Base-by-base conservation (phyloP, 2,113 vertebrate genomes). In the Clarias batrachus region DNA sequence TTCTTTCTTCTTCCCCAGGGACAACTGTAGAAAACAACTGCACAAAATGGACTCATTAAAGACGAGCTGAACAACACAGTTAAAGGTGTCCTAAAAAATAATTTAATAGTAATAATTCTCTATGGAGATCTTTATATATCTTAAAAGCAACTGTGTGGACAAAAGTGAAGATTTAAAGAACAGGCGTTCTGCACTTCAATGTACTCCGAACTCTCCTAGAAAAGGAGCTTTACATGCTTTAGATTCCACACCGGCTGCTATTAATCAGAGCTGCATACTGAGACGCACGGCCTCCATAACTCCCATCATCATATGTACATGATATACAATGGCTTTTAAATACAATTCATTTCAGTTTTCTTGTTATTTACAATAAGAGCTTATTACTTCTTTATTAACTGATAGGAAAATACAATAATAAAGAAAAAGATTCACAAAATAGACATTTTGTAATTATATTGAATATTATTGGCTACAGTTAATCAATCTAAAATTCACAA, bases 341-440 rank as follows among this genome's bases (percentile, higher is more conserved):
- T 95, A 95, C 92, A 92, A 88, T 92, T 92, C 87, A 73, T 80
- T 85, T 74, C 85, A 91, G 87, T 89, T 91, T 92, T 89, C 89
- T 90, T 85, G 93, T 91, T 94, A 96, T 96, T 94, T 95, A 95
- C 95, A 95, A 93, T 91, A 93, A 93, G 91, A 95, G 94, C 93
- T 93, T 94, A 93, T 94, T 90, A 91, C 83, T 92, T 91, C 74
- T 82, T 41, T 66, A 89, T 93, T 90, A 56, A 73, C 48, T 87
- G 85, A 74, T 86, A 85, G 48, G 70, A 68, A 82, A 85, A 87
- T 85, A 77, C 73, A 71, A 87, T 70, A 52, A 65, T 14, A 37
- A 66, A 68, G 30, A 56, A 65, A 23, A 54, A 65, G 23, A 41
- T 82, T 81, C 78, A 83, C 81, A 77, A 41, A 68, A 81, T 48